phyloP scores from a whole-genome alignment of 1,140 invertebrate genomes.

The Pollicipes pollicipes region DNA sequence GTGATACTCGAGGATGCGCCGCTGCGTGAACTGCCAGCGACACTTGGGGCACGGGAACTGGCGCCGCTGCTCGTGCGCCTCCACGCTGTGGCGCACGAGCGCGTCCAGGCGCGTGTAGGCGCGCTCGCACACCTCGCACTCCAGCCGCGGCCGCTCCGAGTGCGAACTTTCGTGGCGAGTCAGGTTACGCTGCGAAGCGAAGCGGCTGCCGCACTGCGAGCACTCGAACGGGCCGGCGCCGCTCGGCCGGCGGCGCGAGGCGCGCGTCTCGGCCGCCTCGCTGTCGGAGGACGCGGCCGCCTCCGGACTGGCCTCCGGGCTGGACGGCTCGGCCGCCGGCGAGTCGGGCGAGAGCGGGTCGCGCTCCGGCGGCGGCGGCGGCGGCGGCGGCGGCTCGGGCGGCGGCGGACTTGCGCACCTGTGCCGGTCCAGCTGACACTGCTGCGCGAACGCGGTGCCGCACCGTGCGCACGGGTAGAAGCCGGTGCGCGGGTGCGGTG shows the following conservation, averaged over 20 bases:
- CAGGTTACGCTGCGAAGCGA: background rate
- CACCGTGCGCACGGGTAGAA: background rate
- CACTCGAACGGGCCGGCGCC: background rate
- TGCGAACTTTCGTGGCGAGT: background rate
- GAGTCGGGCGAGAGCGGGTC: too few species aligned
- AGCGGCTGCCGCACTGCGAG: background rate
- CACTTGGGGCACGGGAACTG: background rate
- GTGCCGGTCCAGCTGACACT: background rate
- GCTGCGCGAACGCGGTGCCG: background rate
- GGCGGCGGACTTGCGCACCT: background rate
- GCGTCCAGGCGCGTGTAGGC: background rate
- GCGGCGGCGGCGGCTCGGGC: too few species aligned
- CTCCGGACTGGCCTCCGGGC: too few species aligned
- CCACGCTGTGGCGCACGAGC: background rate
- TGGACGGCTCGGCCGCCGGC: too few species aligned
- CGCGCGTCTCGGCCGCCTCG: too few species aligned
- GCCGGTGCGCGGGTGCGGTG: background rate
- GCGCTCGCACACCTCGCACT: background rate
- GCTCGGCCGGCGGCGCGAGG: too few species aligned
- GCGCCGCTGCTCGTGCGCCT: background rate
- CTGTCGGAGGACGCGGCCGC: too few species aligned
- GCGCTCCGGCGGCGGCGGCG: too few species aligned
- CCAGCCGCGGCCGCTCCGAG: background rate
- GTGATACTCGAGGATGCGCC: background rate
- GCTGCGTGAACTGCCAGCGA: background rate